Evolutionary conservation across 2,888 invertebrate genomes (phyloP).

Genomic region (Eulithis testata): DNA sequence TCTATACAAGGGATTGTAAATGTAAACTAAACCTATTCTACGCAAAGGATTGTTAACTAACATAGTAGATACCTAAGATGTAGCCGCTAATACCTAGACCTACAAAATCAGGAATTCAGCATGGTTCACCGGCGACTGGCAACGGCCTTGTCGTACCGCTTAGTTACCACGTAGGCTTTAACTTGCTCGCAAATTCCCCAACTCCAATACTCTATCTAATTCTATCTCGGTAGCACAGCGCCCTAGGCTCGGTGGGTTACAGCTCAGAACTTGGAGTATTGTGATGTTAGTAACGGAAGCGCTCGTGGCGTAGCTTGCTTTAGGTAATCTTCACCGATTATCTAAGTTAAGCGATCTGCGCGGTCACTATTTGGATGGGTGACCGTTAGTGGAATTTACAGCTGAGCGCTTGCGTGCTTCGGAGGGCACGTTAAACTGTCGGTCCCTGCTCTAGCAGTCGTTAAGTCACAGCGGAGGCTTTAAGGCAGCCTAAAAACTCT

Average conservation of each 20-base stretch:
- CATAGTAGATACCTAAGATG: not conserved
- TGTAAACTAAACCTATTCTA: not conserved
- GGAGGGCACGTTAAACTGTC: no score
- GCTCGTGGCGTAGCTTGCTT: no score
- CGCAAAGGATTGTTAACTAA: not conserved
- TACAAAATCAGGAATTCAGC: slow-evolving; percentile 40
- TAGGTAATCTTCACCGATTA: no score
- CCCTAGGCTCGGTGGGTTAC: slow-evolving; percentile 2
- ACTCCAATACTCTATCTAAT: slow-evolving; percentile 48
- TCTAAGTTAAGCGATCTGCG: no score
- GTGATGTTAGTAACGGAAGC: slow-evolving; percentile 19
- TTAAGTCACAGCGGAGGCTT: no score
- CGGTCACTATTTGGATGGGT: no score
- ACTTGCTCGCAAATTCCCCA: slow-evolving; percentile 38
- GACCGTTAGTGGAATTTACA: no score
- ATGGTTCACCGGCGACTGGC: slow-evolving; percentile 49
- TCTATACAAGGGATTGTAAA: not conserved
- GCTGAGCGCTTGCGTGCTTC: no score
- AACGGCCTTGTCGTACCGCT: slow-evolving; percentile 59
- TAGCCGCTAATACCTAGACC: slow-evolving; percentile 19
- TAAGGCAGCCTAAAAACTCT: no score
- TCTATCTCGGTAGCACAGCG: no score
- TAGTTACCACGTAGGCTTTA: slow-evolving; percentile 10
- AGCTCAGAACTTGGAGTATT: slow-evolving; percentile 12
- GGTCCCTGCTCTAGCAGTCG: no score